Evolutionary conservation across 2,113 vertebrate species (phyloP).

Genomic region (Xiphophorus hellerii): DNA sequence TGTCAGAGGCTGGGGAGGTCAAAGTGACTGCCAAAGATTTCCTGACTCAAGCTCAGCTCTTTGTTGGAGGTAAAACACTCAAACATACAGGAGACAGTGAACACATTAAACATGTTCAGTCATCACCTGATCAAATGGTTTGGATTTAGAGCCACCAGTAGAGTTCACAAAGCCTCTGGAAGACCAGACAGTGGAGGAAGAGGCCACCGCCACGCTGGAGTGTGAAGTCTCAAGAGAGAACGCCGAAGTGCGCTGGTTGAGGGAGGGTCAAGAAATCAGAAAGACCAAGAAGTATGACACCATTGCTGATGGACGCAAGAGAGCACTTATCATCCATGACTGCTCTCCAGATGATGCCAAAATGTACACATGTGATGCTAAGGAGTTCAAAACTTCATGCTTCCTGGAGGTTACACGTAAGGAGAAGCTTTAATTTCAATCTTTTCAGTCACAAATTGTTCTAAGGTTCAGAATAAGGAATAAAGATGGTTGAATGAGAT

Average conservation of each 20-base stretch:
- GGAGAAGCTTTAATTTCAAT: neutral
- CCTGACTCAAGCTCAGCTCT: slow-evolving; percentile 90
- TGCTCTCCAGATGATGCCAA: slow-evolving; percentile 91
- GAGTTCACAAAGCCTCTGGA: slow-evolving; percentile 96
- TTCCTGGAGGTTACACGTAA: slow-evolving; percentile 96
- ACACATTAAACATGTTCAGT: neutral
- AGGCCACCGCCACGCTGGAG: slow-evolving; percentile 89
- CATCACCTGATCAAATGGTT: neutral
- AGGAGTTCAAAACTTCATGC: slow-evolving; percentile 95
- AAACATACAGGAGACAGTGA: accelerated
- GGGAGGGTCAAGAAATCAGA: slow-evolving; percentile 92
- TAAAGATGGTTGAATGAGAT: no score
- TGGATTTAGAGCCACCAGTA: slow-evolving; percentile 88
- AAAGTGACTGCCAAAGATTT: slow-evolving; percentile 92
- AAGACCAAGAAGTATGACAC: slow-evolving; percentile 96
- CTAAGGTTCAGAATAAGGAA: neutral
- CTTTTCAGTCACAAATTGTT: neutral
- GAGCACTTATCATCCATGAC: slow-evolving; percentile 88
- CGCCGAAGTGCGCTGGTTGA: slow-evolving; percentile 93
- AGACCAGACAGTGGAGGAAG: slow-evolving; percentile 98
- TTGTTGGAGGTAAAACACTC: slow-evolving; percentile 85
- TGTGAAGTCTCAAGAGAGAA: slow-evolving; percentile 96
- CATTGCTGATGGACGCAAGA: slow-evolving; percentile 86
- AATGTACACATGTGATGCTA: slow-evolving; percentile 92
- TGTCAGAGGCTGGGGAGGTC: slow-evolving; percentile 90